Conservation (phyloP, 2,888 invertebrate species). For the Melinaea menophilus region DNA sequence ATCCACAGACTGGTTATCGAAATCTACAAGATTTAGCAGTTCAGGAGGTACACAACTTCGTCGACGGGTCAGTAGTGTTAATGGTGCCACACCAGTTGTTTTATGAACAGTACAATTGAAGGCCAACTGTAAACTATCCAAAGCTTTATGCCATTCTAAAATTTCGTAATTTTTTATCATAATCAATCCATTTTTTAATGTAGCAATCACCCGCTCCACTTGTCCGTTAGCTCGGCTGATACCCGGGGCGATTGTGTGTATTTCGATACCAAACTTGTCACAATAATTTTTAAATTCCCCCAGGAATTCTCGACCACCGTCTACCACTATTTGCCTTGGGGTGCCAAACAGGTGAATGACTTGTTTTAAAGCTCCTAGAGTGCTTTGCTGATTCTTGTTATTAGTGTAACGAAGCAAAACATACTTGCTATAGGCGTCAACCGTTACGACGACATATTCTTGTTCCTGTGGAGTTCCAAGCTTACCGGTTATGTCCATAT, state of each 20-base stretch:
- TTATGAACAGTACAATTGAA: no score
- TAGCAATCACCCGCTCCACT: no score
- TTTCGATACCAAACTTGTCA: slow-evolving; percentile 25
- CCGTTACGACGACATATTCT: slow-evolving; percentile 32
- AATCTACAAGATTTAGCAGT: no score
- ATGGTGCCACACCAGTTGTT: no score
- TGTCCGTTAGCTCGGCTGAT: background rate
- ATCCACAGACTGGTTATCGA: no score
- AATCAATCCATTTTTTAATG: no score
- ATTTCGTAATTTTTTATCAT: no score
- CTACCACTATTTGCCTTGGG: slow-evolving; percentile 31
- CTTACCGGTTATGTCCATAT: slow-evolving; percentile 33
- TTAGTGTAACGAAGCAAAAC: slow-evolving; percentile 15
- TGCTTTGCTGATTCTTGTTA: slow-evolving; percentile 22
- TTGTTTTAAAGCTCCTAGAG: slow-evolving; percentile 22
- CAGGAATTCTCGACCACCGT: slow-evolving; percentile 31
- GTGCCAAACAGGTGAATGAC: slow-evolving; percentile 27
- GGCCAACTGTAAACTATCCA: no score
- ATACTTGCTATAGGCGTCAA: slow-evolving; percentile 31
- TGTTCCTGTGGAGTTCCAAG: slow-evolving; percentile 24
- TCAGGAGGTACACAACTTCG: no score
- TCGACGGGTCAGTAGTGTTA: no score
- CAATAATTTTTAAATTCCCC: slow-evolving; percentile 31
- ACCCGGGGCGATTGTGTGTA: slow-evolving; percentile 31
- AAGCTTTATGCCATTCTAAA: no score